These are phyloP conservation scores for Pelodytes ibericus DNA, from an alignment of 2,797 vertebrate species.

Conservation along the genomic window DNA sequence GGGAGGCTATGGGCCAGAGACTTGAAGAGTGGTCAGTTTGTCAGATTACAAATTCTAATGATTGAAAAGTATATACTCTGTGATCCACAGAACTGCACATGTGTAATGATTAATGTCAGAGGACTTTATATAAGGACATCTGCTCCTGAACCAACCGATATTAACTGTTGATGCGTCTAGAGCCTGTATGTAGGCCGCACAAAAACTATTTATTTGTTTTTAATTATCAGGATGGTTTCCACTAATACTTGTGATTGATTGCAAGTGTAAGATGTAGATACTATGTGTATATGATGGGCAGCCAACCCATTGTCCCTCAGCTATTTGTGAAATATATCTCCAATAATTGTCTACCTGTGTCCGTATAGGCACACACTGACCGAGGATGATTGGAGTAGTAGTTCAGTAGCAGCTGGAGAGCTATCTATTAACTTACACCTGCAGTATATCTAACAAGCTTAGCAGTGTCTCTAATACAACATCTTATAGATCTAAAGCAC, in stretches of 20 bases:
- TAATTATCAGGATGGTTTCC: background rate
- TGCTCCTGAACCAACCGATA: background rate
- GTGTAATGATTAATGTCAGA: conserved; percentile 23
- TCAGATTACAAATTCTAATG: conserved; percentile 9
- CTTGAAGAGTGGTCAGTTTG: conserved; percentile 36
- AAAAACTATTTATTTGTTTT: background rate
- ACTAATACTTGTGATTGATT: background rate
- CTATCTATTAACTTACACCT: too few relatives aligned
- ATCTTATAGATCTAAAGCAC: too few relatives aligned
- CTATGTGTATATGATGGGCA: too few relatives aligned
- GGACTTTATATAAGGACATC: background rate
- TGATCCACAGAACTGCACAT: background rate
- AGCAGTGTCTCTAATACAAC: too few relatives aligned
- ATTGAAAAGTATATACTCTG: conserved; percentile 5
- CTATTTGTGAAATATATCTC: too few relatives aligned
- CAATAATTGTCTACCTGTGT: too few relatives aligned
- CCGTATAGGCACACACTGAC: too few relatives aligned
- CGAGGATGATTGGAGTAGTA: too few relatives aligned
- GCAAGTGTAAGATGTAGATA: too few relatives aligned
- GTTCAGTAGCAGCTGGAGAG: too few relatives aligned
- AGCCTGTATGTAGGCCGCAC: background rate
- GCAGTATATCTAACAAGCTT: too few relatives aligned
- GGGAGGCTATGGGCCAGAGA: background rate
- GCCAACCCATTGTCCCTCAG: too few relatives aligned
- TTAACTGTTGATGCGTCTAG: background rate